Conservation (phyloP, 2,797 vertebrate genomes). For the Coranthus polyacanthus region DNA sequence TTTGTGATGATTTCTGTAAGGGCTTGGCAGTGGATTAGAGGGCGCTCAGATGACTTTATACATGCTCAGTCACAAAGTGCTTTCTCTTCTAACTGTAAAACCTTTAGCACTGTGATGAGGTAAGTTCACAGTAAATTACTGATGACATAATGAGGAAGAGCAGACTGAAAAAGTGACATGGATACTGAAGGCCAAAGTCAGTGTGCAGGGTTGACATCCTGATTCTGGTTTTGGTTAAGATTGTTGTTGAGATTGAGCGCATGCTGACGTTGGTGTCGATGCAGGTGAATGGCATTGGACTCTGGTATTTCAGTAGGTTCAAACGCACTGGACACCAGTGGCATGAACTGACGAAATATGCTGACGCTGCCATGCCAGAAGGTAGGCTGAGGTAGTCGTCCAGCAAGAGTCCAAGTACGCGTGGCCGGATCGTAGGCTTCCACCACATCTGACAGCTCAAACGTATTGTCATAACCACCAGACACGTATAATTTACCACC, state of each 20-base stretch:
- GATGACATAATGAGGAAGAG: conserved; percentile 6
- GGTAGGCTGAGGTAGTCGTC: conserved; percentile 93
- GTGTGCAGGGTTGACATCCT: conserved; percentile 81
- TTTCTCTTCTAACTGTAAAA: conserved; percentile 11
- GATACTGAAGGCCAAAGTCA: conserved; percentile 55
- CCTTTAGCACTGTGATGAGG: conserved; percentile 54
- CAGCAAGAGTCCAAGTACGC: conserved; percentile 86
- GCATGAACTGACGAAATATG: conserved; percentile 99
- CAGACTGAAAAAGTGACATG: not conserved
- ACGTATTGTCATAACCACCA: conserved; percentile 95
- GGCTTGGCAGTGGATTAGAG: conserved; percentile 28
- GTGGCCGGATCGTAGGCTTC: conserved; percentile 91
- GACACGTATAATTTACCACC: conserved; percentile 95
- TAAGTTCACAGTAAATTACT: conserved; percentile 59
- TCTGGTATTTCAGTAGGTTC: conserved; percentile 83
- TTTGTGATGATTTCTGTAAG: conserved; percentile 7
- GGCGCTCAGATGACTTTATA: conserved; percentile 31
- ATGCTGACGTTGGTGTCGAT: conserved; percentile 84
- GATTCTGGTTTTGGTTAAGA: conserved; percentile 82
- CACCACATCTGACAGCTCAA: conserved; percentile 95
- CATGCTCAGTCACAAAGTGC: conserved; percentile 29
- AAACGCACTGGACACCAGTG: conserved; percentile 85
- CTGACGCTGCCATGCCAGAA: conserved; percentile 99
- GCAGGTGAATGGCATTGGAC: conserved; percentile 82
- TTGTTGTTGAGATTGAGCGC: conserved; percentile 85